Base-by-base conservation (phyloP, 1,140 invertebrate species). In the Bicyclus anynana region DNA sequence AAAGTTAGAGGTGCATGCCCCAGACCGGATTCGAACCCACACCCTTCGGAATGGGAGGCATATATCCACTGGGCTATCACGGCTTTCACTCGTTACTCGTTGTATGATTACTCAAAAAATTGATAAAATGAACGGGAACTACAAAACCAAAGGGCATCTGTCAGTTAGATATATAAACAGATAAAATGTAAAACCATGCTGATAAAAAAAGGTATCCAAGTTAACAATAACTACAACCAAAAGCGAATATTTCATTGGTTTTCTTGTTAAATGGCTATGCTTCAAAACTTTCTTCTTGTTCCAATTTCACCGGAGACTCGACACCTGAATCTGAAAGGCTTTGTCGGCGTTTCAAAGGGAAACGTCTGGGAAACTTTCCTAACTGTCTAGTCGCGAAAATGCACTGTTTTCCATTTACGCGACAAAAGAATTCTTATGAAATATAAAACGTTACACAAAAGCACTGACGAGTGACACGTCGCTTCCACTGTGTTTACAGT, bases 401-500 rank as follows among this genome's bases (percentile, higher is more conserved):
- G 37, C 37, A 40, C 37, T 40, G 16, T 40, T 40, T 40, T 17
- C 37, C 16, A 40, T 40, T 40, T 40, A 14, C n/a, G 37, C 17
- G 37, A 40, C 37, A 40, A 40, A 40, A 40, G 37, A 40, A 40
- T 40, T 40, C 37, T 40, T 40, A 40, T 40, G 37, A 40, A 40
- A 40, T 40, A 40, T 40, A 40, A 40, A 40, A 40, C 13, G 37
- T 14, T 40, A 40, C 37, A 40, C 37, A 40, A 17, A 40, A 14
- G 37, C 37, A 4, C 13, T 40, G 37, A 5, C 13, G 12, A 40
- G 37, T 40, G 37, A 40, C 37, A 17, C 1, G 35, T 10, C 35
- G 16, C 12, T 40, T 14, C 3, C 6, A 17, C 29, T 33, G 10
- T 40, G 16, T 17, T 40, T 14, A 14, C 6, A 17, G 9, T 33